Base-by-base conservation (phyloP, 2,888 invertebrate species). In the Chaitophorus viminalis region DNA sequence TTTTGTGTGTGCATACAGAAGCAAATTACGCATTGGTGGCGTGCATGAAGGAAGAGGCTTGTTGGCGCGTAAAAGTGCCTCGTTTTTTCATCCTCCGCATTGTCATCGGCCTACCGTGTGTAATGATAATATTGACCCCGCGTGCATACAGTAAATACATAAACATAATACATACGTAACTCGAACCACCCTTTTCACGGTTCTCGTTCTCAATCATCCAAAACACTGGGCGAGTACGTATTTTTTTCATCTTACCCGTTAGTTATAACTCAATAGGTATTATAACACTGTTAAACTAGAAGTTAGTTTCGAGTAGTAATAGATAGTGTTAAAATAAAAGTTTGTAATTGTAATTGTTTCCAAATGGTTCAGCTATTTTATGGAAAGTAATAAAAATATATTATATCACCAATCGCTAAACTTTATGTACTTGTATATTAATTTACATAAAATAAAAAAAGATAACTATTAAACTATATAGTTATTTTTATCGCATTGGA, bases 1-100 rank as follows among this genome's bases (percentile, higher is more conserved):
- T 86, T 72, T 79, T 86, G 86, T 86, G 31, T 29, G 21, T 68
- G 25, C 29, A 54, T 74, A 83, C 82, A 60, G 82, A 60, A 83
- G 82, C 82, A n/a, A 29, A 54, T 72, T 33, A 81, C 52, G 54
- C n/a, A n/a, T 17, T 70, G 33, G n/a, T 52, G 29, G 21, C 29
- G 75, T 4, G 21, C 33, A 14, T 9, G 70, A 29, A 29, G 39
- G 21, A 46, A 11, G 5, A 39, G 31, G 78, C 65, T 68, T 39
- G 76, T 84, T 31, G 84, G 76, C 76, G 65, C 76, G 76, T 46
- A 76, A 65, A 65, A 77, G 17, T 29, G 46, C 18, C 29, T 46
- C 25, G 31, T 65, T 46, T 52, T 68, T 18, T 29, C 21, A 5
- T 18, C 70, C 54, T 46, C n/a, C n/a, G 31, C 46, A 39, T 81